A percentile compares a stretch with the other conserved stretches of the same genome.
These are phyloP conservation scores for Digitonthophagus gazella DNA, from an alignment of 2,888 invertebrate genomes.

Conservation along the genomic window DNA sequence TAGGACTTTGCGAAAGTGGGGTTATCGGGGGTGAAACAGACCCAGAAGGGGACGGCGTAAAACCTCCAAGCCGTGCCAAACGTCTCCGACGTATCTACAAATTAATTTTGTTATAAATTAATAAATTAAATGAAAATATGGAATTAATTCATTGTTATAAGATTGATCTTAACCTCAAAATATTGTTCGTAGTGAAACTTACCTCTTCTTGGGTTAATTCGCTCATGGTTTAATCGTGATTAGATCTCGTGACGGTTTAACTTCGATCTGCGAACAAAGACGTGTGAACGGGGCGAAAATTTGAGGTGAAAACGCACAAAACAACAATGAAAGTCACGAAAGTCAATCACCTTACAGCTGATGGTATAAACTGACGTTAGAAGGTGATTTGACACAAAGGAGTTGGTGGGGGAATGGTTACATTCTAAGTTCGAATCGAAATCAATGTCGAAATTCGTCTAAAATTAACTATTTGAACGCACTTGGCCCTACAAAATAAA, in stretches of 20 bases:
- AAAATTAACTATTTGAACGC: neutral
- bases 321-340: conserved; percentile 42
- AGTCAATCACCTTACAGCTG: conserved; percentile 51
- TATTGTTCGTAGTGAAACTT: conserved; percentile 47
- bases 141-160: conserved; percentile 14
- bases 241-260: neutral
- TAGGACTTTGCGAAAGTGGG: conserved; percentile 51
- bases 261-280: conserved; percentile 21
- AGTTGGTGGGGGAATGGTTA: conserved; percentile 32
- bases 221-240: conserved; percentile 61
- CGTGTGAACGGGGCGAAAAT: conserved; percentile 3
- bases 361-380: conserved; percentile 42
- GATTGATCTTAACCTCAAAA: conserved; percentile 16
- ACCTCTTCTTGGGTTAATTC: conserved; percentile 89
- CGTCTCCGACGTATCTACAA: conserved; percentile 75
- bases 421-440: conserved; percentile 37
- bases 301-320: conserved; percentile 21
- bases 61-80: conserved; percentile 68
- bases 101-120: conserved; percentile 36
- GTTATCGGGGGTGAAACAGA: conserved; percentile 54
- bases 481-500: neutral
- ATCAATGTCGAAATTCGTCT: conserved; percentile 1
- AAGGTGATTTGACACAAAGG: conserved; percentile 35
- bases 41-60: conserved; percentile 55
- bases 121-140: neutral